These are phyloP conservation scores for Xiphorhynchus erythropygius DNA, from an alignment of 2,797 vertebrate genomes.

Conservation along the genomic window DNA sequence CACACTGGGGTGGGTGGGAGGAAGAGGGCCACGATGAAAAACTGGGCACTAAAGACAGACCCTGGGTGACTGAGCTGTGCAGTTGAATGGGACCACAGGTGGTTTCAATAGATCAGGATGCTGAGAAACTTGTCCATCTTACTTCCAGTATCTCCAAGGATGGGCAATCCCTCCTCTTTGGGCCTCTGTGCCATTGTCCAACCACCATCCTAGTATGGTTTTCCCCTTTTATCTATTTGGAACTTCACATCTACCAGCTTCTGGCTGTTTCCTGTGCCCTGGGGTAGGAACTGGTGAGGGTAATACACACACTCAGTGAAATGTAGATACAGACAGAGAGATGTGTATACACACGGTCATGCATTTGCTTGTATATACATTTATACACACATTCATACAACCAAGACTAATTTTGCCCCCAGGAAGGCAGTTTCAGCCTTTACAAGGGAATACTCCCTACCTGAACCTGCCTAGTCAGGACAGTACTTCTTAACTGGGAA, in stretches of 20 bases:
- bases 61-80: not conserved
- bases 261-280: not conserved
- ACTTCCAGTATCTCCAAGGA: not conserved
- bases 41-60: not conserved
- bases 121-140: not conserved
- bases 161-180: rapidly evolving
- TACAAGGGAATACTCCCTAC: not conserved
- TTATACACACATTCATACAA: not conserved
- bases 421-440: not conserved
- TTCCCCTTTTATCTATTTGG: not conserved
- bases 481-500: not conserved
- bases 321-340: not conserved
- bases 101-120: not conserved
- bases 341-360: too few species aligned
- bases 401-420: not conserved
- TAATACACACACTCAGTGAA: not conserved
- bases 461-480: not conserved
- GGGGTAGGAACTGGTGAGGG: not conserved
- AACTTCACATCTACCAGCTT: not conserved
- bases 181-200: not conserved
- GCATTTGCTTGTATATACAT: not conserved
- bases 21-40: not conserved
- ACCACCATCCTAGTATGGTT: not conserved
- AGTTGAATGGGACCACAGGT: not conserved
- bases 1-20: not conserved